Evolutionary conservation across 2,113 vertebrate genomes (phyloP).

Genomic region (Dendrocopos noguchii): DNA sequence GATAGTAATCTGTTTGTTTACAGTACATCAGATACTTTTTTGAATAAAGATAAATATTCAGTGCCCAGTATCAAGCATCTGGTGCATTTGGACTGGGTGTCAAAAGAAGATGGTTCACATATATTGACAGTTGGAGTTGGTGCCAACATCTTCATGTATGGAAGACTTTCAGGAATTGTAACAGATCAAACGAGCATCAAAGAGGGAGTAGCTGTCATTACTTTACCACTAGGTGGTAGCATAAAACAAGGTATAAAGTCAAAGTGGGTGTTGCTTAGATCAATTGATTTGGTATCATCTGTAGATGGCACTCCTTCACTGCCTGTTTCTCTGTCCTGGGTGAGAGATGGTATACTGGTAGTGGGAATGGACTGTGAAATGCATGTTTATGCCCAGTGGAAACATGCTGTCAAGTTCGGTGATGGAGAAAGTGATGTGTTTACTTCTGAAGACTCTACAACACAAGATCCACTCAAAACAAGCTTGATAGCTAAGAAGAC

Average conservation of each 20-base stretch:
- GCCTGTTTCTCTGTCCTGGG: slow-evolving; percentile 97
- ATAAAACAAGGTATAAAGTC: slow-evolving; percentile 97
- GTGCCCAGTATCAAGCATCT: slow-evolving; percentile 96
- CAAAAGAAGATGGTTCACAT: slow-evolving; percentile 98
- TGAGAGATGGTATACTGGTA: slow-evolving; percentile 95
- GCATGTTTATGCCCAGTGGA: slow-evolving; percentile 99
- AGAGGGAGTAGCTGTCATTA: slow-evolving; percentile 94
- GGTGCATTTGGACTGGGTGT: slow-evolving; percentile 98
- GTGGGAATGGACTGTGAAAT: slow-evolving; percentile 99
- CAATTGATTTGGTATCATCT: slow-evolving; percentile 92
- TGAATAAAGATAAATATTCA: slow-evolving; percentile 84
- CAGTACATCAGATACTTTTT: slow-evolving; percentile 91
- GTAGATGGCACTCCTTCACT: slow-evolving; percentile 95
- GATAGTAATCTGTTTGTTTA: slow-evolving; percentile 99
- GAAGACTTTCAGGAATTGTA: slow-evolving; percentile 93
- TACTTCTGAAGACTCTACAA: slow-evolving; percentile 73
- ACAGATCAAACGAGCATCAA: slow-evolving; percentile 91
- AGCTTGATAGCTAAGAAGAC: slow-evolving; percentile 80
- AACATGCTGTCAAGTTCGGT: slow-evolving; percentile 85
- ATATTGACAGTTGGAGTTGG: slow-evolving; percentile 97
- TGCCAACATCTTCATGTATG: slow-evolving; percentile 97
- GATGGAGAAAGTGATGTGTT: slow-evolving; percentile 81
- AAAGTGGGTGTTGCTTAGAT: slow-evolving; percentile 92
- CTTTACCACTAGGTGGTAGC: slow-evolving; percentile 95
- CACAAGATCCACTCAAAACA: slow-evolving; percentile 74